Evolutionary conservation across 2,797 vertebrate genomes (phyloP), one percentile per base, ranked within the genome.

Genomic region (Otus scops): DNA sequence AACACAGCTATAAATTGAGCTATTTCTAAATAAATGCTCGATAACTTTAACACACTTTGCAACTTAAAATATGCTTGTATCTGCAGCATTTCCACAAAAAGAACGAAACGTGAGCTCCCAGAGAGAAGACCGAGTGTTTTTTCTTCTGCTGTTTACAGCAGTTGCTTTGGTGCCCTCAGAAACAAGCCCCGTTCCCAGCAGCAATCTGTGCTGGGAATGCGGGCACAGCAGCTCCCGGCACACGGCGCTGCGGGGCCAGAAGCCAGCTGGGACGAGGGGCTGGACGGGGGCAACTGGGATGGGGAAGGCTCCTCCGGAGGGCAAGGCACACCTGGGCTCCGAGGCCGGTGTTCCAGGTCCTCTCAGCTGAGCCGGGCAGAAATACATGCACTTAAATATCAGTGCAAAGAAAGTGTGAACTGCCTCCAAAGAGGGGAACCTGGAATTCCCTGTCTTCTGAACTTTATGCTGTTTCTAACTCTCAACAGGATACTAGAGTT

Each of bases 101-200:
- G 85, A 85, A 83, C 61, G 85, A 83, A 92, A 91, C n/a, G 30
- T 17, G 30, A 88, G 57, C 39, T 90, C 86, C 91, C 91, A 91
- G 89, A 89, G 61, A 91, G 48, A 57, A 32, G n/a, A 59, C 38
- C 3, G 16, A 69, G 39, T 32, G 15, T 11, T 74, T 93, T 82
- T 95, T 38, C 34, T 78, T 80, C 34, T 2, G 10, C 73, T 88
- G 73, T 92, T 95, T 81, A 94, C 65, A 86, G 65, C 48, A 16
- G 85, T 90, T 93, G 90, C 90, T 93, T 73, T 94, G 85, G 90
- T 86, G 83, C 81, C 69, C 90, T 38, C 88, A 57, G 57, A 93
- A 95, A 95, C 90, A 94, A 90, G 65, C 34, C 41, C 87, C 3
- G 2, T 84, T 89, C 92, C 92, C 91, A 96, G 85, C 64, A 92